phyloP scores from a whole-genome alignment of 2,113 vertebrate genomes.

The Columba janthina region DNA sequence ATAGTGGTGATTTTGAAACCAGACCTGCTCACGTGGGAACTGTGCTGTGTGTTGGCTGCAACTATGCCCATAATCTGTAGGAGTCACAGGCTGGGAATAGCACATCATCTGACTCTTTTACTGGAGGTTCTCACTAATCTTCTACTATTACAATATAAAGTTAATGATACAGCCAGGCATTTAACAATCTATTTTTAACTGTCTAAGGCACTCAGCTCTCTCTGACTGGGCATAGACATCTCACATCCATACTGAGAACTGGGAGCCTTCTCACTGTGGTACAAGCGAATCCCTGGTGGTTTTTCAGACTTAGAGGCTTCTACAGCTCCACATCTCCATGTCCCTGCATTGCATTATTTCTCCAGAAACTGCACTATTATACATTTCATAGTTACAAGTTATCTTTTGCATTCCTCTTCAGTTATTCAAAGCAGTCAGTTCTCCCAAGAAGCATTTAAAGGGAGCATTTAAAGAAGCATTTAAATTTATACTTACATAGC shows the following conservation, averaged over 20 bases:
- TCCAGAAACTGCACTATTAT: background rate
- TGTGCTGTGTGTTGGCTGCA: background rate
- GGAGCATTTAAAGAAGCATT: background rate
- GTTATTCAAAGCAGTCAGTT: background rate
- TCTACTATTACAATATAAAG: conserved; percentile 36
- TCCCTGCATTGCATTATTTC: background rate
- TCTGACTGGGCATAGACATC: rapidly evolving
- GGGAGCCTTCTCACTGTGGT: background rate
- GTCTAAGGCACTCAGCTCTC: background rate
- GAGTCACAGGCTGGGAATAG: background rate
- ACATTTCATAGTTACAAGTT: background rate
- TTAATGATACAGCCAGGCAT: background rate
- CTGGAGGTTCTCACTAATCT: background rate
- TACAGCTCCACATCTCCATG: background rate
- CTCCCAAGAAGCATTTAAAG: background rate
- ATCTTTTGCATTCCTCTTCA: background rate
- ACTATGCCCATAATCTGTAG: background rate
- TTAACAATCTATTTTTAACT: background rate
- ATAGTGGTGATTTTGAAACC: background rate
- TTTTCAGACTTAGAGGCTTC: background rate
- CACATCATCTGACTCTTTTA: background rate
- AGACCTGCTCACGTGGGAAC: background rate
- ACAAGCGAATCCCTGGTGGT: background rate
- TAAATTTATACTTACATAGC: background rate
- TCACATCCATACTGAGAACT: background rate